Conservation (phyloP, 1,140 invertebrate species). For the Rhynchophorus ferrugineus region DNA sequence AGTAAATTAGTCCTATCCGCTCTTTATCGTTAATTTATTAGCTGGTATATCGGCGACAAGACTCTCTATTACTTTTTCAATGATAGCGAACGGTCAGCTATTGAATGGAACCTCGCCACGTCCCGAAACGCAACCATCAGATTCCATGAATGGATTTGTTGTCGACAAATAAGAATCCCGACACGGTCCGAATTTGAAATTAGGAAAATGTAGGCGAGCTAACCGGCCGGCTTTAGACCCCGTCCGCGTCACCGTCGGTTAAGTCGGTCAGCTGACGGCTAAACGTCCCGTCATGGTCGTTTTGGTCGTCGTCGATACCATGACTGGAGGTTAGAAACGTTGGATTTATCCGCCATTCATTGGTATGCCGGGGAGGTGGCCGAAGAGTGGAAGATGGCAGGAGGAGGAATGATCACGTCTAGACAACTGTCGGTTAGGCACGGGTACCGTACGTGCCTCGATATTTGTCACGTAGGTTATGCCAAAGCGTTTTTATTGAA, state of each 20-base stretch:
- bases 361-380: slow-evolving; percentile 1
- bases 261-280: too few relatives aligned
- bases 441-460: slow-evolving; percentile 15
- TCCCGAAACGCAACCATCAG: slow-evolving; percentile 16
- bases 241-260: too few relatives aligned
- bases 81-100: slow-evolving; percentile 7
- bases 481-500: too few relatives aligned
- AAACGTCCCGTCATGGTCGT: too few relatives aligned
- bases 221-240: too few relatives aligned
- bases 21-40: too few relatives aligned
- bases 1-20: too few relatives aligned
- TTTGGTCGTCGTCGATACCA: too few relatives aligned
- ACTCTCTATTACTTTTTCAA: too few relatives aligned
- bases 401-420: slow-evolving; percentile 10
- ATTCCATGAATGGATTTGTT: slow-evolving; percentile 20
- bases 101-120: slow-evolving; percentile 6
- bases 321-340: neutral
- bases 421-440: slow-evolving; percentile 14
- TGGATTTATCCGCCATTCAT: neutral
- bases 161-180: slow-evolving; percentile 12
- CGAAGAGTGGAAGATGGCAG: neutral
- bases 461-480: too few relatives aligned
- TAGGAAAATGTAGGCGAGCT: neutral
- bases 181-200: slow-evolving; percentile 11
- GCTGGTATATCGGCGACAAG: too few relatives aligned